Evolutionary conservation across 2,113 vertebrate genomes (phyloP).

Genomic region (Macquaria ambigua): DNA sequence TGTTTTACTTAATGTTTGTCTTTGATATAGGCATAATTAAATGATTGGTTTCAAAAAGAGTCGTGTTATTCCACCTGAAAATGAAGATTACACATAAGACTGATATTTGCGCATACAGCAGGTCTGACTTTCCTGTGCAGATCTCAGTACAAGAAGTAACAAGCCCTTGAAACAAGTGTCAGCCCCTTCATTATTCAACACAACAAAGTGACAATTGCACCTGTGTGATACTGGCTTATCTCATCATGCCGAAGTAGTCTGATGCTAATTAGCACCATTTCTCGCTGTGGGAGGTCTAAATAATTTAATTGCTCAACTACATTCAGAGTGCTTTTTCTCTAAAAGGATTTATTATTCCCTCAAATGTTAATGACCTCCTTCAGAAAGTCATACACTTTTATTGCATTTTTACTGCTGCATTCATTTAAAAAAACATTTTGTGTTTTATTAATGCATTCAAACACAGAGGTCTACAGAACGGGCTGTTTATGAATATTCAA

Average conservation of each 20-base stretch:
- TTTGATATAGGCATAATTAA: constrained; percentile 15
- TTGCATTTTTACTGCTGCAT: constrained; percentile 68
- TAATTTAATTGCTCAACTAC: constrained; percentile 74
- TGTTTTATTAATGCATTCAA: constrained; percentile 67
- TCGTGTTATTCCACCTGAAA: constrained; percentile 5
- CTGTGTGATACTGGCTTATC: constrained; percentile 70
- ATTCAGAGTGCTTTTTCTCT: constrained; percentile 37
- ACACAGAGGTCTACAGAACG: constrained; percentile 41
- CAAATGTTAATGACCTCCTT: constrained; percentile 73
- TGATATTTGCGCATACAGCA: constrained; percentile 25
- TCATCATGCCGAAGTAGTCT: constrained; percentile 64
- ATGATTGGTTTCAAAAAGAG: background rate
- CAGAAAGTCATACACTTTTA: constrained; percentile 65
- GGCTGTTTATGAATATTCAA: constrained; percentile 73
- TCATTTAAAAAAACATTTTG: constrained; percentile 50
- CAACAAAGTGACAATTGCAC: constrained; percentile 72
- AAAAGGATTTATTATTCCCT: constrained; percentile 75
- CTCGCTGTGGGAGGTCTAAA: constrained; percentile 70
- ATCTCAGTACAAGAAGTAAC: constrained; percentile 24
- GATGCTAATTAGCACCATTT: constrained; percentile 77
- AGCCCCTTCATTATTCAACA: constrained; percentile 68
- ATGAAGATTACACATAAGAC: background rate
- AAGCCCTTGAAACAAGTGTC: constrained; percentile 64
- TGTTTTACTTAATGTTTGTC: constrained; percentile 26
- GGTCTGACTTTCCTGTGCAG: constrained; percentile 22